These are phyloP conservation scores for Sciaenops ocellatus DNA, from an alignment of 2,797 vertebrate species.

Conservation along the genomic window DNA sequence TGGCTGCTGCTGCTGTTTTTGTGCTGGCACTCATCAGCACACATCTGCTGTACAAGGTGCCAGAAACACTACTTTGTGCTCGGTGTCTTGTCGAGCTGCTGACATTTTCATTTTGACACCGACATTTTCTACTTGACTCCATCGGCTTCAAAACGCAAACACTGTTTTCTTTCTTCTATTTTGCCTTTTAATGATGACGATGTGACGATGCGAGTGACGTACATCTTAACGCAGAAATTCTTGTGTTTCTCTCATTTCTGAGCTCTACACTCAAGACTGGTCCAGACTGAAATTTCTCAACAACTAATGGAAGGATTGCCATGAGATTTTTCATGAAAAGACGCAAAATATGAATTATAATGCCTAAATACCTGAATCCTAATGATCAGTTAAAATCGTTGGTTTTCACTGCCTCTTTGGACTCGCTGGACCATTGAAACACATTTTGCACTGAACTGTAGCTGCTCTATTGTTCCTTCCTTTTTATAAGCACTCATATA, in stretches of 20 bases:
- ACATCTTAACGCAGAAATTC: neutral
- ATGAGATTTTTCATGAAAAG: no score
- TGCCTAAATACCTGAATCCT: no score
- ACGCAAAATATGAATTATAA: no score
- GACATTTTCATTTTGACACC: constrained; percentile 41
- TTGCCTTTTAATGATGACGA: neutral
- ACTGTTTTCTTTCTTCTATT: neutral
- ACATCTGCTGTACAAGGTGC: constrained; percentile 28
- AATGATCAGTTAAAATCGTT: neutral
- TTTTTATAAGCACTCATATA: neutral
- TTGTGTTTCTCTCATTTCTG: neutral
- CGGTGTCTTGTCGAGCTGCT: constrained; percentile 37
- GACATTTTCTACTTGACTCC: constrained; percentile 6
- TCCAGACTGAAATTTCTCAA: neutral
- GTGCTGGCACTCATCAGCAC: constrained; percentile 32
- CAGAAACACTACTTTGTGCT: constrained; percentile 23
- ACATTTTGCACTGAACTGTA: neutral
- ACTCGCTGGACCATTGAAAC: neutral
- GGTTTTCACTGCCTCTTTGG: neutral
- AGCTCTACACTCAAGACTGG: neutral
- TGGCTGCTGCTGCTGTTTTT: constrained; percentile 41
- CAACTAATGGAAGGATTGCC: no score
- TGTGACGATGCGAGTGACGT: neutral
- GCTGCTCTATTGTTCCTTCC: neutral
- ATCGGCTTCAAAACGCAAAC: neutral